These are phyloP conservation scores for Fopius arisanus DNA, from an alignment of 1,140 invertebrate genomes.

Conservation along the genomic window DNA sequence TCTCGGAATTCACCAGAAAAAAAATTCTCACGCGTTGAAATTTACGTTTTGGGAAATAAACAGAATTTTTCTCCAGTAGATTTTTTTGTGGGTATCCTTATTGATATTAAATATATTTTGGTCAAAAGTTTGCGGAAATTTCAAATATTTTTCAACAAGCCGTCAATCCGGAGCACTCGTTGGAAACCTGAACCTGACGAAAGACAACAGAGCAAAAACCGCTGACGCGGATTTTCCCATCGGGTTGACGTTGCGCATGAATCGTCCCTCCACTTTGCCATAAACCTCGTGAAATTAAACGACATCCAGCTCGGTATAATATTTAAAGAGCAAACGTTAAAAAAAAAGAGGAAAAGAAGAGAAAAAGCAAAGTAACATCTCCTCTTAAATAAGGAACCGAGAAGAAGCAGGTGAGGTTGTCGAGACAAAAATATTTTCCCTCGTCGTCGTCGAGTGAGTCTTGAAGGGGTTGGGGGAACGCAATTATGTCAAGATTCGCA, in stretches of 20 bases:
- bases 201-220: not conserved
- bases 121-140: too few species aligned
- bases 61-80: too few species aligned
- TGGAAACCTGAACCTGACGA: too few species aligned
- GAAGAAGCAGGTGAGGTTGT: not conserved
- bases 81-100: too few species aligned
- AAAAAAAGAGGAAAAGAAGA: not conserved
- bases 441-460: not conserved
- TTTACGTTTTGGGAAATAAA: too few species aligned
- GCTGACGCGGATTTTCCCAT: not conserved
- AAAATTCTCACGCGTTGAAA: too few species aligned
- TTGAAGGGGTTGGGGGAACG: constrained; percentile 1
- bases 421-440: not conserved
- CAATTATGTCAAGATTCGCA: constrained; percentile 11
- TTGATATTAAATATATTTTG: too few species aligned
- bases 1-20: too few species aligned
- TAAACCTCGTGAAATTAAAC: constrained; percentile 4
- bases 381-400: not conserved
- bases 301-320: not conserved
- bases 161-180: not conserved
- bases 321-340: not conserved
- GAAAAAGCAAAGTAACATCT: not conserved
- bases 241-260: not conserved
- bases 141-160: too few species aligned
- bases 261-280: not conserved